Evolutionary conservation across 2,888 invertebrate species (phyloP), one percentile per base, ranked within the genome.

Genomic region (Synergus gifuensis): DNA sequence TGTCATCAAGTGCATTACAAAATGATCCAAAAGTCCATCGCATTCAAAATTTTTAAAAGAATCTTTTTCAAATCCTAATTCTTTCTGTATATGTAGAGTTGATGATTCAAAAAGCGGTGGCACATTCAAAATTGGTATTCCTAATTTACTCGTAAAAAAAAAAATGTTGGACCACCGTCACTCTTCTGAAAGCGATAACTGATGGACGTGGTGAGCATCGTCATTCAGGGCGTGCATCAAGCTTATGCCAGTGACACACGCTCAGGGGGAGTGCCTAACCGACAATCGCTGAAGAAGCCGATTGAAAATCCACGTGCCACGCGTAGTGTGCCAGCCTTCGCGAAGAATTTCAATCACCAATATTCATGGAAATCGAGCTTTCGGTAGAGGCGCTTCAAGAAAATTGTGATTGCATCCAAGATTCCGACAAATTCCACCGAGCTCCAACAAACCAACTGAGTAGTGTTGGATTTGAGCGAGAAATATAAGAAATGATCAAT

Each of bases 231-330:
- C 76, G 76, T 76, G 76, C 79, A 79, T 54, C 7, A 63, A 40
- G 64, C 60, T 67, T 58, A 58, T 36, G 46, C 5, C 63, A 49
- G 44, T 54, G 76, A 69, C 76, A 67, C 79, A 76, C 77, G 66
- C 67, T 79, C 42, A 66, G 11, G 54, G 54, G 77, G 76, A 76
- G 76, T 78, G 76, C 73, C 62, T 69, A 78, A 79, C 63, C 77
- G 77, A 73, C 83, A 81, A 69, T 82, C 81, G 79, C 54, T 62
- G 78, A 67, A 73, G 78, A 83, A 82, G 58, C 83, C 81, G 84
- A 83, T 85, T 83, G 84, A 87, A 85, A 86, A 84, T 83, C 84
- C 88, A 86, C 87, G 87, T 87, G 88, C 86, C 88, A 81, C 77
- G 84, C 84, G 82, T 85, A 83, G 83, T 83, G 81, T 82, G 82